Evolutionary conservation across 2,888 invertebrate species (phyloP), one percentile per base, ranked within the genome.

Genomic region (Tipula confusa): DNA sequence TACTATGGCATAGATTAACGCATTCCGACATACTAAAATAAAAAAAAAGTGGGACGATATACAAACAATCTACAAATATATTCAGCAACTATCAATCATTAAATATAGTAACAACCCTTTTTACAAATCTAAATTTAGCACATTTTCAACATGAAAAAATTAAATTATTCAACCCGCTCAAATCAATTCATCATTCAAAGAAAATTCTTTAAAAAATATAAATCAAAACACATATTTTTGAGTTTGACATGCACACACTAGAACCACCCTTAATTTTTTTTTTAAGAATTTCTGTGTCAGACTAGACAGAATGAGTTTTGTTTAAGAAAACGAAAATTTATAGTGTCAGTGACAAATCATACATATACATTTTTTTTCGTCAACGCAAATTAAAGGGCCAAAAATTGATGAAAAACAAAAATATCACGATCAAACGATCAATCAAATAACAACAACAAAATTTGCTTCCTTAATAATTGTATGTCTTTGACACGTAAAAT

Each of bases 121-220:
- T 7, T 9, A 43, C 5, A 64, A 24, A 64, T 24, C 64, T 24
- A 64, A 64, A 64, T 24, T 11, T 24, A 9, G n/a, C n/a, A 9
- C 18, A 64, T 64, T 11, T 64, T 1, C 18, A 24, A 64, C 24
- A 24, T 24, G 24, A 64, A 64, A n/a, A 33, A 64, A 64, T 64
- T 64, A 24, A 24, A 64, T 64, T 64, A 64, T 24, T 24, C 18
- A 64, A 64, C 24, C n/a, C 64, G 64, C 9, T 24, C 18, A 24
- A 24, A 64, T 64, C 64, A 64, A 64, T 64, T 64, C 64, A 64
- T 64, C 64, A 64, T 64, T 64, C 64, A 64, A 64, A 64, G 64
- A 64, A 64, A 64, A 64, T 24, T 64, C 64, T 18, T 64, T 64
- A 64, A 64, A 64, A n/a, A n/a, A n/a, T n/a, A 64, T 64, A 64